Evolutionary conservation across 1,140 invertebrate genomes (phyloP).

Genomic region (Nixonia krombeini): DNA sequence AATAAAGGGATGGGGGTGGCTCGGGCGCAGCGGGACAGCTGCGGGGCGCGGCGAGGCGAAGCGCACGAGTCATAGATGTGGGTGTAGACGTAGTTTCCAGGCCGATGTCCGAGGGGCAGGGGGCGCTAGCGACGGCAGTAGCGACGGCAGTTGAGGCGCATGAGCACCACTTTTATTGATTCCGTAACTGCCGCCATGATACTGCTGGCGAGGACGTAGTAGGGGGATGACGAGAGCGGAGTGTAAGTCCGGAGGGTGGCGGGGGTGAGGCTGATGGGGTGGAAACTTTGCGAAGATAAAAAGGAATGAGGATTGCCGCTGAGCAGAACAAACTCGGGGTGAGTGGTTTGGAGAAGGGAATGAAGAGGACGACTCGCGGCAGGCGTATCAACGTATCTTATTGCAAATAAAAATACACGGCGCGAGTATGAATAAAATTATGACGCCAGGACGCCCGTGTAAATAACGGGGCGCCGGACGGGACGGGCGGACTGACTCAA

Average conservation of each 20-base stretch:
- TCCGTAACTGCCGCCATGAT: conserved; percentile 73
- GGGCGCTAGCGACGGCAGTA: conserved; percentile 59
- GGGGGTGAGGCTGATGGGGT: conserved; percentile 69
- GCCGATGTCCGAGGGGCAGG: conserved; percentile 14
- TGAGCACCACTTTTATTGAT: conserved; percentile 73
- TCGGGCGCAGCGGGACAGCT: too few relatives aligned
- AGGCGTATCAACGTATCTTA: conserved; percentile 69
- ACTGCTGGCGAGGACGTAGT: conserved; percentile 56
- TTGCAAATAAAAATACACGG: conserved; percentile 68
- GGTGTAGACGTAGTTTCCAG: conserved; percentile 21
- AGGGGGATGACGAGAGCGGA: conserved; percentile 41
- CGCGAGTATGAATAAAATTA: conserved; percentile 69
- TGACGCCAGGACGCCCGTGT: conserved; percentile 41
- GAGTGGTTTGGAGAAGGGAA: conserved; percentile 46
- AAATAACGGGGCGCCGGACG: conserved; percentile 50
- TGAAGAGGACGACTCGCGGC: conserved; percentile 60
- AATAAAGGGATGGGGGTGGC: conserved; percentile 43
- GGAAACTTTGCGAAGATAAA: conserved; percentile 73
- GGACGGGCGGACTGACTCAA: conserved; percentile 30
- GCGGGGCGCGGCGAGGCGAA: too few relatives aligned
- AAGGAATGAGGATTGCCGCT: conserved; percentile 69
- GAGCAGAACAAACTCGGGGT: conserved; percentile 43
- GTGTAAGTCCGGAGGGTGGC: conserved; percentile 11
- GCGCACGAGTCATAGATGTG: conserved; percentile 32
- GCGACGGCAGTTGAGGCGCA: conserved; percentile 70